These are phyloP conservation scores for Paragorgia papillata DNA, from an alignment of 92 coral and sea anemone genomes.

Conservation along the genomic window DNA sequence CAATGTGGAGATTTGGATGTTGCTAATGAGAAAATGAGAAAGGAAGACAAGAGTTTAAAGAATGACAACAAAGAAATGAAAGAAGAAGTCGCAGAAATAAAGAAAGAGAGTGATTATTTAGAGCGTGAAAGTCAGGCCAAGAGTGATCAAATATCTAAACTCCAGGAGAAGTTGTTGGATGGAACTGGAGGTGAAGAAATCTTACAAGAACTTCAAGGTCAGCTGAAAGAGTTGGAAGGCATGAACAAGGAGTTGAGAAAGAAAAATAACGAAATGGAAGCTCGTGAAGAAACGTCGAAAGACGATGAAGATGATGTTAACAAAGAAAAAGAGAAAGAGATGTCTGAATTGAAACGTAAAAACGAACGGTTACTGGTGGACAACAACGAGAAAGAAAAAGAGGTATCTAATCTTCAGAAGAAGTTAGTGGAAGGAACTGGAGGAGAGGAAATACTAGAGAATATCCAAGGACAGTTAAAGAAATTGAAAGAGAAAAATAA, in stretches of 20 bases:
- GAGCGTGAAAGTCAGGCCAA: slow-evolving; percentile 18
- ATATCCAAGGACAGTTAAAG: slow-evolving; percentile 57
- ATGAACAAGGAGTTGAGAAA: slow-evolving; percentile 55
- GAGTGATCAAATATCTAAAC: neutral
- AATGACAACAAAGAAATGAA: slow-evolving; percentile 51
- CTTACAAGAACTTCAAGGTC: slow-evolving; percentile 57
- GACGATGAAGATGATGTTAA: slow-evolving; percentile 35
- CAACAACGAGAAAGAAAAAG: neutral
- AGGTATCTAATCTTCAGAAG: slow-evolving; percentile 30
- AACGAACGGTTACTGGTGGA: slow-evolving; percentile 67
- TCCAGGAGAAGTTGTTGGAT: neutral
- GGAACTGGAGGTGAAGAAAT: slow-evolving; percentile 17
- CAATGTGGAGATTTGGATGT: too few relatives aligned
- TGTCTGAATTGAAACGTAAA: neutral
- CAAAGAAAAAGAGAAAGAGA: neutral
- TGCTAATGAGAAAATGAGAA: too few relatives aligned
- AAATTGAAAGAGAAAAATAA: slow-evolving; percentile 52
- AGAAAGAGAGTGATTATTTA: slow-evolving; percentile 35
- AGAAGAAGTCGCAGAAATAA: neutral
- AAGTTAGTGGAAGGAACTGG: slow-evolving; percentile 8
- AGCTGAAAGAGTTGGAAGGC: slow-evolving; percentile 72
- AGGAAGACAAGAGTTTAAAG: slow-evolving; percentile 49
- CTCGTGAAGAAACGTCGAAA: slow-evolving; percentile 55
- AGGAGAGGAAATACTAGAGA: slow-evolving; percentile 56
- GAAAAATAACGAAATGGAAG: slow-evolving; percentile 38